Conservation (phyloP, 2,888 invertebrate species). For the Tiphia femorata region DNA sequence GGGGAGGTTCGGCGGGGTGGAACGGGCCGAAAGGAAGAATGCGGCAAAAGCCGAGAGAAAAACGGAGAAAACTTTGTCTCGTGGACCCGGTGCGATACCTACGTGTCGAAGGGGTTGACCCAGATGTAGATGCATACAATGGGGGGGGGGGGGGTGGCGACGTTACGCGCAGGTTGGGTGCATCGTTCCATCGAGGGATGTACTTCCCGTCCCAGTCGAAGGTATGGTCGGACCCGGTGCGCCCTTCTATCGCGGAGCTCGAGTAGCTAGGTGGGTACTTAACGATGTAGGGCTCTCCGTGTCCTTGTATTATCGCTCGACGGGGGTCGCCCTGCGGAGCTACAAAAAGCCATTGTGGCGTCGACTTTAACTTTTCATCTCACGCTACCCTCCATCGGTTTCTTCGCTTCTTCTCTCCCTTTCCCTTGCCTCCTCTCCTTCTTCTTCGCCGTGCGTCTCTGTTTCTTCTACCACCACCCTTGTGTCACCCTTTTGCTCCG, state of each 20-base stretch:
- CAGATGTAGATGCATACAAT: slow-evolving; percentile 44
- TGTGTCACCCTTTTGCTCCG: slow-evolving; percentile 4
- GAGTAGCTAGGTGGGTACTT: slow-evolving; percentile 11
- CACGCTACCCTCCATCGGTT: background rate
- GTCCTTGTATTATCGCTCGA: slow-evolving; percentile 41
- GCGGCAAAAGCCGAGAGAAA: background rate
- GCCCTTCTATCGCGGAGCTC: slow-evolving; percentile 10
- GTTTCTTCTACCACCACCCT: slow-evolving; percentile 16
- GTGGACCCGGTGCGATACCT: background rate
- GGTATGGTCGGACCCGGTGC: too few species aligned
- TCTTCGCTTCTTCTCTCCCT: slow-evolving; percentile 2
- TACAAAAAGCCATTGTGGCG: slow-evolving; percentile 56
- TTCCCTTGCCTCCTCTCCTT: background rate
- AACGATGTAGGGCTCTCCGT: slow-evolving; percentile 40
- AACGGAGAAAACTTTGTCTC: background rate
- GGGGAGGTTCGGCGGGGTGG: background rate
- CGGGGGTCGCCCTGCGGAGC: slow-evolving; percentile 38
- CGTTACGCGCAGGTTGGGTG: slow-evolving; percentile 28
- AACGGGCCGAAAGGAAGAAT: background rate
- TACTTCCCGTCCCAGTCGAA: slow-evolving; percentile 20
- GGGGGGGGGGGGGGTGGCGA: slow-evolving; percentile 27
- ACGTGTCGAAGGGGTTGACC: slow-evolving; percentile 38
- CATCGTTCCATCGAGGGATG: slow-evolving; percentile 29
- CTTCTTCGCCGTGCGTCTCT: background rate
- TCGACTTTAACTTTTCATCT: slow-evolving; percentile 51